These are phyloP conservation scores for Phaonia tiefii DNA, from an alignment of 2,888 invertebrate species.

Conservation along the genomic window DNA sequence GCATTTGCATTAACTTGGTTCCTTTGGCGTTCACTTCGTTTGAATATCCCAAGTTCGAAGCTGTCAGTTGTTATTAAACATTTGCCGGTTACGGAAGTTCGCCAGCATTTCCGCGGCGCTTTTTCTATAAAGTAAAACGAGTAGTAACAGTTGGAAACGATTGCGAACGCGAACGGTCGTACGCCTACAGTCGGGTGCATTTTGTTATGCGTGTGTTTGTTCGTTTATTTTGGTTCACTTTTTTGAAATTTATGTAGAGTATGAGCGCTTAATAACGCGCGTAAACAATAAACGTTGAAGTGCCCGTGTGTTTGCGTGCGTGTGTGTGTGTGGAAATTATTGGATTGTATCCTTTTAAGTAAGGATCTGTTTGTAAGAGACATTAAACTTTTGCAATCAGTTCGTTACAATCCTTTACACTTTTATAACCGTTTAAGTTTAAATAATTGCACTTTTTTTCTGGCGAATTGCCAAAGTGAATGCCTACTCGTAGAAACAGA, in stretches of 20 bases:
- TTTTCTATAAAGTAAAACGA: no score
- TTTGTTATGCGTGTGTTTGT: neutral
- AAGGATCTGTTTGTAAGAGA: no score
- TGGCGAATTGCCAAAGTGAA: constrained; percentile 23
- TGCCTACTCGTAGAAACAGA: neutral
- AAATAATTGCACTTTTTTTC: neutral
- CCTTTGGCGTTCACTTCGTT: constrained; percentile 15
- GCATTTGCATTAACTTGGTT: neutral
- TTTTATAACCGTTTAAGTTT: neutral
- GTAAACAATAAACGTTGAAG: no score
- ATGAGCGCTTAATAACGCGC: no score
- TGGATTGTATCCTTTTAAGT: constrained; percentile 1
- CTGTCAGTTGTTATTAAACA: constrained; percentile 55
- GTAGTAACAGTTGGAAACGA: no score
- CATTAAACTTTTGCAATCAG: no score
- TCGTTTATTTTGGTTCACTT: no score
- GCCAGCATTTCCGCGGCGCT: constrained; percentile 46
- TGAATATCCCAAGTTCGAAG: neutral
- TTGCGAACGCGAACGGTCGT: no score
- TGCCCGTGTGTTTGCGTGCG: constrained; percentile 1
- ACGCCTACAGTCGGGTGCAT: neutral
- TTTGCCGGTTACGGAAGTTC: constrained; percentile 62
- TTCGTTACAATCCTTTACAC: no score
- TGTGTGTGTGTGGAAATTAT: constrained; percentile 1
- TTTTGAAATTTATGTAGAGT: no score